Conservation (phyloP, 92 coral and sea anemone species). For the Galaxea fascicularis region DNA sequence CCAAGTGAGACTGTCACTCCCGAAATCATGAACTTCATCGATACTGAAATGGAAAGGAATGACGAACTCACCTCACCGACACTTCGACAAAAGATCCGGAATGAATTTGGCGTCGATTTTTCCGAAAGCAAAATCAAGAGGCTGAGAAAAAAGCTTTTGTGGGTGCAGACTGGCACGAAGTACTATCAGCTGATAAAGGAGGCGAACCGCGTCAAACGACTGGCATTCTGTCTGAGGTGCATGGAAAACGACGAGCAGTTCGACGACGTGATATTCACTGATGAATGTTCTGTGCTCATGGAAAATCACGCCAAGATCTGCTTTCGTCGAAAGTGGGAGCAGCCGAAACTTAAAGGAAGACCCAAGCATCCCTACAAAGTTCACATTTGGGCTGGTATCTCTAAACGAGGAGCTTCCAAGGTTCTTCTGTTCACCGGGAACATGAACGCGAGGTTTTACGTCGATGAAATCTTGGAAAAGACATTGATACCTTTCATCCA, state of each 20-base stretch:
- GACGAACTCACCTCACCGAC: slow-evolving; percentile 62
- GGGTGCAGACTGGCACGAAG: slow-evolving; percentile 66
- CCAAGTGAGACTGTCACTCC: neutral
- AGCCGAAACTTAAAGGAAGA: no score
- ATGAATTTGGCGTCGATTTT: slow-evolving; percentile 19
- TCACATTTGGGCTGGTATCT: slow-evolving; percentile 65
- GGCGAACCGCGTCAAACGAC: slow-evolving; percentile 46
- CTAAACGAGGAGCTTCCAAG: slow-evolving; percentile 52
- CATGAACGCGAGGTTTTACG: slow-evolving; percentile 38
- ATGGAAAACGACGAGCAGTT: slow-evolving; percentile 40
- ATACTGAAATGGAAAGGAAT: no score
- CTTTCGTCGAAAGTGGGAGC: slow-evolving; percentile 47
- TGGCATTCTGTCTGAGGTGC: slow-evolving; percentile 56
- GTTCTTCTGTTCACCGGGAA: slow-evolving; percentile 57
- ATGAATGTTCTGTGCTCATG: slow-evolving; percentile 64
- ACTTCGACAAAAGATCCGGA: neutral
- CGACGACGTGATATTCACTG: slow-evolving; percentile 69
- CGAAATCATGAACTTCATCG: slow-evolving; percentile 22
- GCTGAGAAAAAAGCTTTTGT: slow-evolving; percentile 48
- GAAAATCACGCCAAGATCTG: slow-evolving; percentile 49
- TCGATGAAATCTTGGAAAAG: slow-evolving; percentile 3
- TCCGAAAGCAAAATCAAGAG: slow-evolving; percentile 45
- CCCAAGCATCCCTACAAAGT: no score
- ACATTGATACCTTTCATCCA: slow-evolving; percentile 54
- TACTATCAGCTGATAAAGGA: slow-evolving; percentile 62